Conservation (phyloP, 2,888 invertebrate species). For the Leucophenga montana region DNA sequence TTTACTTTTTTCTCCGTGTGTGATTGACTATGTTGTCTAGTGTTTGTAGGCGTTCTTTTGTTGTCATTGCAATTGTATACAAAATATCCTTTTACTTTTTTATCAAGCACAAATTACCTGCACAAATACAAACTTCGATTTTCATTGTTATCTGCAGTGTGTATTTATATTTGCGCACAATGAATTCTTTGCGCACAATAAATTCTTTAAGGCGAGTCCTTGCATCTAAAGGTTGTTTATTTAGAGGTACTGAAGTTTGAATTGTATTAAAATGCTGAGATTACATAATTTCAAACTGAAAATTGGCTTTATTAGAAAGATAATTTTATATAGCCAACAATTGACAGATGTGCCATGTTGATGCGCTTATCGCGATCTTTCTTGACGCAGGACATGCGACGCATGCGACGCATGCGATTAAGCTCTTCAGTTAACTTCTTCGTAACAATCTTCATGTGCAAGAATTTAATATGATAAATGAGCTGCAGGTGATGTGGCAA, state of each 20-base stretch:
- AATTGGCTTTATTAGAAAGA: too few relatives aligned
- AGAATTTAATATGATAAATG: conserved; percentile 96
- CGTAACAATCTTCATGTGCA: conserved; percentile 82
- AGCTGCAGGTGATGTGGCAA: conserved; percentile 97
- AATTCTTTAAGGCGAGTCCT: too few relatives aligned
- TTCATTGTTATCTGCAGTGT: conserved; percentile 1
- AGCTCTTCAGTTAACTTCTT: conserved; percentile 83
- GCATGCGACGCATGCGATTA: conserved; percentile 85
- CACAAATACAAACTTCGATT: conserved; percentile 10
- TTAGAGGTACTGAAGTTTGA: too few relatives aligned
- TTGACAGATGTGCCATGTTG: conserved; percentile 98
- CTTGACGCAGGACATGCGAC: conserved; percentile 94
- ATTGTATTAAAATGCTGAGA: too few relatives aligned
- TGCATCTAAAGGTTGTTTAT: too few relatives aligned
- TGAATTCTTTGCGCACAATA: not conserved
- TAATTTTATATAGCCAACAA: too few relatives aligned
- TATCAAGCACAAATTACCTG: conserved; percentile 20
- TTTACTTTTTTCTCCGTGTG: not conserved
- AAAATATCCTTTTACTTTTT: not conserved
- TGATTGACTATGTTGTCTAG: conserved; percentile 18
- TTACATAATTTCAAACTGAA: too few relatives aligned
- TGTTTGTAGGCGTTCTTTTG: not conserved
- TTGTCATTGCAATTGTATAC: conserved; percentile 10
- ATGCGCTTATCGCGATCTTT: conserved; percentile 96
- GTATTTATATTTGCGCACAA: not conserved